These are phyloP conservation scores for Nixonia krombeini DNA, from an alignment of 1,140 invertebrate species.

Conservation along the genomic window DNA sequence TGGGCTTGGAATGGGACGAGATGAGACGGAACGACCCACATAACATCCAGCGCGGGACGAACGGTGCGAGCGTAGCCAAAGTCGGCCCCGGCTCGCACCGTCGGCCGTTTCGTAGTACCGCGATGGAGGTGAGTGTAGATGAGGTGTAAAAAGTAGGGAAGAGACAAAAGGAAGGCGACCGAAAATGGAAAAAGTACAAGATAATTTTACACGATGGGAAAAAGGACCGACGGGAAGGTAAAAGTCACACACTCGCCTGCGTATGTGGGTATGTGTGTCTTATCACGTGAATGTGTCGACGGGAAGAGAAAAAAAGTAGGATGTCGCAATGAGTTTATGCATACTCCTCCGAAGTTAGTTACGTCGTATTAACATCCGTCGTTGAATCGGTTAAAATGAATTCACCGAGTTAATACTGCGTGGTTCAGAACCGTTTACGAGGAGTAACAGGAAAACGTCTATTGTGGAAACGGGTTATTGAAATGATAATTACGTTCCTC, in stretches of 20 bases:
- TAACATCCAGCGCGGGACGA: conserved; percentile 44
- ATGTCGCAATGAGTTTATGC: no score
- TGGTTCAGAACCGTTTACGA: no score
- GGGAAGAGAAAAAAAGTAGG: no score
- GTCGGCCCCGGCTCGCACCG: conserved; percentile 11
- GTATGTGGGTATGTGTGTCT: no score
- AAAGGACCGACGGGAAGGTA: background rate
- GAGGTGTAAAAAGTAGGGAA: conserved; percentile 24
- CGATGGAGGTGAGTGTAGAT: conserved; percentile 1
- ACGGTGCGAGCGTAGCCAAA: conserved; percentile 26
- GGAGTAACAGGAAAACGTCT: no score
- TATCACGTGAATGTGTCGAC: no score
- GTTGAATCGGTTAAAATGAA: background rate
- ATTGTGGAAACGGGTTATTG: no score
- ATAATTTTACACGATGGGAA: background rate
- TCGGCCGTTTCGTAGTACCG: conserved; percentile 39
- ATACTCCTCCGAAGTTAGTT: no score
- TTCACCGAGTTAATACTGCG: background rate
- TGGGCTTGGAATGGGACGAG: conserved; percentile 45
- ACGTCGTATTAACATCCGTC: background rate
- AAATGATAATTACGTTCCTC: no score
- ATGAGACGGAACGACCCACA: conserved; percentile 58
- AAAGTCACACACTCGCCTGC: conserved; percentile 4
- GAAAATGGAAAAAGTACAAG: conserved; percentile 35
- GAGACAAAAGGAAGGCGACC: conserved; percentile 11